Evolutionary conservation across 2,113 vertebrate genomes (phyloP), one percentile per base, ranked within the genome.

Genomic region (Okapia johnstoni): DNA sequence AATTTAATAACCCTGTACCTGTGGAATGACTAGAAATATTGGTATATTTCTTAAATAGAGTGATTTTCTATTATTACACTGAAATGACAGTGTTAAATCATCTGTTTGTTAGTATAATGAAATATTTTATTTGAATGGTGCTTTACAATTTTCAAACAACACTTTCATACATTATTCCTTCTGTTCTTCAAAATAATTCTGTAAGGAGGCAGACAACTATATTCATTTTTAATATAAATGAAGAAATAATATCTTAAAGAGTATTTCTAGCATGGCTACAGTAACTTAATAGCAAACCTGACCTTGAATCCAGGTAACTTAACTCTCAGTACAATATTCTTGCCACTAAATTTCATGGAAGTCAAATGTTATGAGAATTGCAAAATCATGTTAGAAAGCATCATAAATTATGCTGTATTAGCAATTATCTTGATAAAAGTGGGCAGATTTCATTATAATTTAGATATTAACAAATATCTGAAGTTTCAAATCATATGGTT

Each of bases 11-110:
- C 46, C 79, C 36, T 43, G 3, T 84, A 17, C 6, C 3, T 85
- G 14, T n/a, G 2, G 25, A 63, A 90, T 88, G 48, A n/a, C 46
- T 19, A 79, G 4, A 79, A 79, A 91, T 91, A 80, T 76, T 46
- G 17, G 40, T 63, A 30, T 87, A 80, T 84, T 84, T 95, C 14
- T n/a, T 90, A 90, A 87, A 40, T 16, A 80, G 43, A 61, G 6
- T 40, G 17, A 7, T 46, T 90, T 84, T 58, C 36, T 73, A 36
- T 80, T 11, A 19, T 85, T 28, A 85, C 28, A 26, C 5, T 6
- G 93, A 76, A 96, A 73, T 66, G 5, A 7, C 26, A 57, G 8
- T 30, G n/a, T 94, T 93, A 89, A 88, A 73, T 98, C 57, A 94
- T 57, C 54, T 70, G 33, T 89, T 85, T 61, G 40, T 92, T 89